Evolutionary conservation across 2,888 invertebrate genomes (phyloP).

Genomic region (Cloeon dipterum): DNA sequence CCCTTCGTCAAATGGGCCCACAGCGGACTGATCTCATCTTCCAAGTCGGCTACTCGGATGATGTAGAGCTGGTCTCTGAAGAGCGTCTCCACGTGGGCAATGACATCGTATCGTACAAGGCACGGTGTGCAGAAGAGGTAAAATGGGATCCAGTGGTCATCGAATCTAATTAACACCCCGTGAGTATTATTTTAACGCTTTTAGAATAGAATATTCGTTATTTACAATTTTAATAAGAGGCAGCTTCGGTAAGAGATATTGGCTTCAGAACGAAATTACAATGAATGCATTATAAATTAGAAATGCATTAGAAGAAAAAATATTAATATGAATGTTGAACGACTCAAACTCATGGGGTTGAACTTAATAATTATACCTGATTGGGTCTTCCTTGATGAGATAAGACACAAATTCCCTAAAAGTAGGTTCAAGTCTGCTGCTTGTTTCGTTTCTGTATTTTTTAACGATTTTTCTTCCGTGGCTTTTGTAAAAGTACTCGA

Average conservation of each 20-base stretch:
- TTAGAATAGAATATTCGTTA: too few species aligned
- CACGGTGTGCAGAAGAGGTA: constrained; percentile 31
- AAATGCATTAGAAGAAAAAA: too few species aligned
- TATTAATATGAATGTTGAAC: too few species aligned
- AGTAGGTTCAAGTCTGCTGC: constrained; percentile 18
- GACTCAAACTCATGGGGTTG: too few species aligned
- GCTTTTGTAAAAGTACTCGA: constrained; percentile 22
- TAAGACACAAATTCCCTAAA: constrained; percentile 28
- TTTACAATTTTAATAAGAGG: too few species aligned
- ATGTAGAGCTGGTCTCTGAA: constrained; percentile 24
- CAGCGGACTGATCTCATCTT: constrained; percentile 13
- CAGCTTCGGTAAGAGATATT: too few species aligned
- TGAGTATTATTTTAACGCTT: too few species aligned
- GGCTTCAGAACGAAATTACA: too few species aligned
- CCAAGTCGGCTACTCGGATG: constrained; percentile 15
- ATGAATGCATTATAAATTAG: too few species aligned
- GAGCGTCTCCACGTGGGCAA: constrained; percentile 27
- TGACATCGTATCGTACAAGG: constrained; percentile 24
- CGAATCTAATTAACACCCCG: too few species aligned
- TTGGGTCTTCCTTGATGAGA: constrained; percentile 20
- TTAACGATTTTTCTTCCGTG: constrained; percentile 24
- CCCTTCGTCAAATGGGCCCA: constrained; percentile 17
- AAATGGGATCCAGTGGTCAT: constrained; percentile 34
- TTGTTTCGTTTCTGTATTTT: constrained; percentile 17
- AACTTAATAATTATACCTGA: too few species aligned